Percentiles rank a stretch among this genome's conserved stretches.
Evolutionary conservation across 1,140 invertebrate species (phyloP).

Genomic region (Mactra quadrangularis): DNA sequence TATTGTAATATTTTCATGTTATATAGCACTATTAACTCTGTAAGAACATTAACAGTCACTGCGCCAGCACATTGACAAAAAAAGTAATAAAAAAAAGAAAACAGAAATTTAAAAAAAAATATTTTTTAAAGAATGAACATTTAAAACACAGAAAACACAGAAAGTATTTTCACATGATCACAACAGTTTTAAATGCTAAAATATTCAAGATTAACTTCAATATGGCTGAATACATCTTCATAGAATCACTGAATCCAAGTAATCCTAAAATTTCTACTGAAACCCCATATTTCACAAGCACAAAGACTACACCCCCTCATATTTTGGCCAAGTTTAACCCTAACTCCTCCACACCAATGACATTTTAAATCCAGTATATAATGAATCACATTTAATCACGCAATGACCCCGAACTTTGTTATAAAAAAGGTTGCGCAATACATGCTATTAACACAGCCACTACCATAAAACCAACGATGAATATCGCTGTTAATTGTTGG

Average conservation of each 20-base stretch:
- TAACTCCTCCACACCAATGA: too few relatives aligned
- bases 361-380: too few relatives aligned
- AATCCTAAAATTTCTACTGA: too few relatives aligned
- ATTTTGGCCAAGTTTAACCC: too few relatives aligned
- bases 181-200: slow-evolving; percentile 27
- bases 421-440: slow-evolving; percentile 85
- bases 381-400: slow-evolving; percentile 30
- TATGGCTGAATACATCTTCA: too few relatives aligned
- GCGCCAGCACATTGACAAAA: slow-evolving; percentile 41
- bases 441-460: slow-evolving; percentile 88
- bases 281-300: too few relatives aligned
- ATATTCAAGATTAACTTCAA: too few relatives aligned
- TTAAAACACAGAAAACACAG: slow-evolving; percentile 6
- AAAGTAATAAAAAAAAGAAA: not conserved
- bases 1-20: not conserved
- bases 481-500: slow-evolving; percentile 87
- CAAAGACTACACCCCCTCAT: too few relatives aligned
- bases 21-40: not conserved
- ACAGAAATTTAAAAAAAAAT: not conserved
- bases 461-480: slow-evolving; percentile 87
- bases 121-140: too few relatives aligned
- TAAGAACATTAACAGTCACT: not conserved
- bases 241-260: too few relatives aligned
- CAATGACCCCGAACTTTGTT: slow-evolving; percentile 63
- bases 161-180: slow-evolving; percentile 21